Conservation (phyloP, 2,888 invertebrate genomes). For the Parnassius smintheus region DNA sequence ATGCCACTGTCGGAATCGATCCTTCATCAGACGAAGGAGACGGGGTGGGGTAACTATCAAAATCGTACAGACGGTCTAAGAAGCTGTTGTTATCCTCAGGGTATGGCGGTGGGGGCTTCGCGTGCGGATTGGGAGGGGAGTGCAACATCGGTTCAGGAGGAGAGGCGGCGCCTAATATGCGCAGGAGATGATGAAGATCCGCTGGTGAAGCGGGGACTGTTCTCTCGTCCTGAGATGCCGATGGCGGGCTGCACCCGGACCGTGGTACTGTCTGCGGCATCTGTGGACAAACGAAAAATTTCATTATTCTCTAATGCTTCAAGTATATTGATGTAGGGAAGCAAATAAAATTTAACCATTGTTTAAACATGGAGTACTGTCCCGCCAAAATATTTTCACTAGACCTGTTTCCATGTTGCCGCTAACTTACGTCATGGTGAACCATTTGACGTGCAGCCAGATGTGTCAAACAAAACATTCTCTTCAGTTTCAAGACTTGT, state of each 20-base stretch:
- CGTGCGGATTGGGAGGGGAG: slow-evolving; percentile 67
- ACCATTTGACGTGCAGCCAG: slow-evolving; percentile 46
- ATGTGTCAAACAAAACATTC: slow-evolving; percentile 54
- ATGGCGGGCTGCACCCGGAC: slow-evolving; percentile 88
- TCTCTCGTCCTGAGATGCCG: slow-evolving; percentile 86
- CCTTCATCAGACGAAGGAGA: slow-evolving; percentile 80
- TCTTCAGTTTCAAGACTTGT: slow-evolving; percentile 40
- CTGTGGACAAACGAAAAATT: slow-evolving; percentile 73
- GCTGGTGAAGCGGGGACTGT: slow-evolving; percentile 81
- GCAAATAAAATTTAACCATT: too few species aligned
- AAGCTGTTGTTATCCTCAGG: slow-evolving; percentile 62
- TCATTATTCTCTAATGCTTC: too few species aligned
- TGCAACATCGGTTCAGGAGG: slow-evolving; percentile 74
- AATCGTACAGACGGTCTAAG: slow-evolving; percentile 75
- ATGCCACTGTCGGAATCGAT: slow-evolving; percentile 78
- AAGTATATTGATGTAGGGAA: too few species aligned
- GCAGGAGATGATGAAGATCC: slow-evolving; percentile 70
- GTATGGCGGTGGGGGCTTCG: slow-evolving; percentile 71
- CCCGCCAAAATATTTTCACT: too few species aligned
- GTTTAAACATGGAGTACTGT: neutral
- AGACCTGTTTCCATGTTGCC: slow-evolving; percentile 35
- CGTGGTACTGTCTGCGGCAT: slow-evolving; percentile 92
- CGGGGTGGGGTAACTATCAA: slow-evolving; percentile 72
- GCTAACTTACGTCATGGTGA: slow-evolving; percentile 41
- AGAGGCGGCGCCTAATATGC: slow-evolving; percentile 73